A percentile compares a stretch with the other conserved stretches of the same genome.
These are phyloP conservation scores for Otocyon megalotis DNA, from an alignment of 2,113 vertebrate species.

Conservation along the genomic window DNA sequence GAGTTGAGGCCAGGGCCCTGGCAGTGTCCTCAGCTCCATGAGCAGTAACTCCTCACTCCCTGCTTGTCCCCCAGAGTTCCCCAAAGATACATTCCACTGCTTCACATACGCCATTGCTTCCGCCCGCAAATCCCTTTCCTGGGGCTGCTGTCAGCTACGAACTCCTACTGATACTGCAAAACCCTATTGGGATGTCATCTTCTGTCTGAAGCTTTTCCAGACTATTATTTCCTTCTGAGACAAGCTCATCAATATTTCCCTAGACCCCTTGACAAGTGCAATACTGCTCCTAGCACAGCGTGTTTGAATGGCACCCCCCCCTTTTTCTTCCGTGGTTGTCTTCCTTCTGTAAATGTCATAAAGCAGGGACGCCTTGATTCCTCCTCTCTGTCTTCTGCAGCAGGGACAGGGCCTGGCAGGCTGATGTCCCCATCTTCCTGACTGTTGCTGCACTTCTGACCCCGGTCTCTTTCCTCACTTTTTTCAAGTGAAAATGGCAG, in stretches of 20 bases:
- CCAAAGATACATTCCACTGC: neutral
- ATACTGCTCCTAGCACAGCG: rapidly evolving
- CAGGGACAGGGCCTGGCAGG: neutral
- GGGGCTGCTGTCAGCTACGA: neutral
- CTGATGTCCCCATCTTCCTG: neutral
- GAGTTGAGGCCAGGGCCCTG: neutral
- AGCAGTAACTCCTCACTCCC: neutral
- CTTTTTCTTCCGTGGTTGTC: neutral
- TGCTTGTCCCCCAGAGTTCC: neutral
- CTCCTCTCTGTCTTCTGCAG: neutral
- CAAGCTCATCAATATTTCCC: neutral
- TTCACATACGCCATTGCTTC: rapidly evolving
- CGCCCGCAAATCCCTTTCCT: neutral
- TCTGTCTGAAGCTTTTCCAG: neutral
- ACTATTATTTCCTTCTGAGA: neutral
- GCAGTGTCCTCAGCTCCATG: neutral
- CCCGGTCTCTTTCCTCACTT: slow-evolving; percentile 41
- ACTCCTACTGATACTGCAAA: slow-evolving; percentile 27
- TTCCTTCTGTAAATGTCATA: neutral
- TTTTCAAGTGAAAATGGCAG: slow-evolving; percentile 70
- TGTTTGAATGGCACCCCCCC: no score
- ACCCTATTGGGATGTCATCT: neutral
- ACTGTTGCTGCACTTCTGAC: slow-evolving; percentile 69
- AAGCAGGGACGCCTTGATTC: neutral
- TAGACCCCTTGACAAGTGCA: rapidly evolving